phyloP scores from a whole-genome alignment of 2,113 vertebrate species.

The Arvicanthis niloticus region DNA sequence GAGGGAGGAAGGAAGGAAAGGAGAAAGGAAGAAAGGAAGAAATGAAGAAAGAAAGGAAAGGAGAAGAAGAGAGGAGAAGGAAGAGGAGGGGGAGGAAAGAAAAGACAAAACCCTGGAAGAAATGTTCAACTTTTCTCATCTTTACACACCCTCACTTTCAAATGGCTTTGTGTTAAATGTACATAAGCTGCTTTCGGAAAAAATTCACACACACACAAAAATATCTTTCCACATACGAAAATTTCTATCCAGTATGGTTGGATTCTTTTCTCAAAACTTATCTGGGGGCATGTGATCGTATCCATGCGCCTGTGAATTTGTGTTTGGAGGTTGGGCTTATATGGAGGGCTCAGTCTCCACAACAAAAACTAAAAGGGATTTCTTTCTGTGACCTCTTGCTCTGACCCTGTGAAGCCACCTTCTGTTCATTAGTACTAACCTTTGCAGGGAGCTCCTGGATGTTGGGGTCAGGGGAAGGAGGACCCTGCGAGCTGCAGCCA shows the following conservation, averaged over 20 bases:
- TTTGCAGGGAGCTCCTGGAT: conserved; percentile 44
- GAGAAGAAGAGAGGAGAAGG: fast-evolving
- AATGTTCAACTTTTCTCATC: neutral
- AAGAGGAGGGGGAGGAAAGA: fast-evolving
- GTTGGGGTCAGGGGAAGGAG: neutral
- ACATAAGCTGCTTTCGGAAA: neutral
- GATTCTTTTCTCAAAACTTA: neutral
- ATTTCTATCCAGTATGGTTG: neutral
- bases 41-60: fast-evolving
- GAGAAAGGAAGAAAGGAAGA: fast-evolving
- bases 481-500: conserved; percentile 21
- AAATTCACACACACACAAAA: neutral
- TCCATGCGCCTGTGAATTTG: neutral
- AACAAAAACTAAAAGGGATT: conserved; percentile 66
- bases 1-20: neutral
- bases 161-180: neutral
- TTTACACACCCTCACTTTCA: neutral
- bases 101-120: neutral
- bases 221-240: neutral
- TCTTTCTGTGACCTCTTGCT: conserved; percentile 53
- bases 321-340: conserved; percentile 5
- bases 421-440: conserved; percentile 73
- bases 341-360: conserved; percentile 59
- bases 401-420: conserved; percentile 62
- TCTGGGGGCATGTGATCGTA: neutral